phyloP scores from a whole-genome alignment of 1,140 invertebrate species.

The Lucilia cuprina region DNA sequence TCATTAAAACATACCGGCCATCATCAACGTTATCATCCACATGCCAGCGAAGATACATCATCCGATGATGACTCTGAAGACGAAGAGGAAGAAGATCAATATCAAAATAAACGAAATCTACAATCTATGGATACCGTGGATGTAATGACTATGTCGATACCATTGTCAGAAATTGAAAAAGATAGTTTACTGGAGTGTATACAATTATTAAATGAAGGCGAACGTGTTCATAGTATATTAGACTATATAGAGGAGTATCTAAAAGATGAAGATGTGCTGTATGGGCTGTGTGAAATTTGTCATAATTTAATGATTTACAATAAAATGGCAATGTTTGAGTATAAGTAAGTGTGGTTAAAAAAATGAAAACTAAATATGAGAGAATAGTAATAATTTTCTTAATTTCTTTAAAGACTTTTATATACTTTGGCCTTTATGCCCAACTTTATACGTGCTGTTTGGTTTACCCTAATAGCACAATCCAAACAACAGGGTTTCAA shows the following conservation, averaged over 20 bases:
- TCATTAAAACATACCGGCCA: conserved; percentile 53
- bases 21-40: conserved; percentile 63
- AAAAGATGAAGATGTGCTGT: conserved; percentile 66
- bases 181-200: conserved; percentile 66
- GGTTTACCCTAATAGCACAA: conserved; percentile 70
- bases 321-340: conserved; percentile 78
- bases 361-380: not conserved
- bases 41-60: conserved; percentile 64
- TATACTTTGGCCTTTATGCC: conserved; percentile 88
- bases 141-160: conserved; percentile 46
- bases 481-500: conserved; percentile 62
- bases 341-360: conserved; percentile 64
- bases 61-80: conserved; percentile 59
- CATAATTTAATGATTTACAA: conserved; percentile 80
- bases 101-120: not conserved
- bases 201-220: conserved; percentile 71
- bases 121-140: not conserved
- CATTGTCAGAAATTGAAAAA: conserved; percentile 61
- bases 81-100: conserved; percentile 58
- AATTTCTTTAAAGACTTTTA: conserved; percentile 70
- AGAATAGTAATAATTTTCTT: conserved; percentile 32
- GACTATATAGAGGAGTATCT: conserved; percentile 69
- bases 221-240: conserved; percentile 70
- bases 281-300: conserved; percentile 77
- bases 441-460: conserved; percentile 80